These are phyloP conservation scores for Myxocyprinus asiaticus DNA, from an alignment of 2,113 vertebrate genomes.

Conservation along the genomic window DNA sequence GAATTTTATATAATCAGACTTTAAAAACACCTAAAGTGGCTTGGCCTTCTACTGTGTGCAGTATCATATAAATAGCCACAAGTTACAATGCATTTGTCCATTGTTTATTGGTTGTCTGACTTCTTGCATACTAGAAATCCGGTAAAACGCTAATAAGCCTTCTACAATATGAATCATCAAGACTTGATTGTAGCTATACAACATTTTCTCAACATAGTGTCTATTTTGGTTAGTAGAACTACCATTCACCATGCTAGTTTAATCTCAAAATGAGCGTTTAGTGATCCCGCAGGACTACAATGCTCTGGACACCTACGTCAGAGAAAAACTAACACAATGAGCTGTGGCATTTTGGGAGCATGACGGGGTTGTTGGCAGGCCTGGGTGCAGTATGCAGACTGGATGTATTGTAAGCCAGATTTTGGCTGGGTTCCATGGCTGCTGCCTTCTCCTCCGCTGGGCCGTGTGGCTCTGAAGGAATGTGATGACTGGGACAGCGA, in stretches of 20 bases:
- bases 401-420: conserved; percentile 44
- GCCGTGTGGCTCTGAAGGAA: conserved; percentile 77
- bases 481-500: conserved; percentile 73
- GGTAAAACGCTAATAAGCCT: neutral
- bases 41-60: too few species aligned
- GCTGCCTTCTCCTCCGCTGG: conserved; percentile 62
- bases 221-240: neutral
- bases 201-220: neutral
- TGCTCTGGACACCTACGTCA: conserved; percentile 44
- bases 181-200: neutral
- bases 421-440: conserved; percentile 45
- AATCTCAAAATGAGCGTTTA: conserved; percentile 20
- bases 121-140: too few species aligned
- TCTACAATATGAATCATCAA: neutral
- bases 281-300: neutral
- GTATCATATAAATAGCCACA: too few species aligned
- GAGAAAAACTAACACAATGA: conserved; percentile 41
- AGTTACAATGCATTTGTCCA: neutral
- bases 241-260: neutral
- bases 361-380: conserved; percentile 15
- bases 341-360: conserved; percentile 31
- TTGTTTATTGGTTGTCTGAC: neutral
- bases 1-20: too few species aligned
- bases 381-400: conserved; percentile 18
- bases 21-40: too few species aligned